A percentile compares a stretch with the other conserved stretches of the same genome.
These are phyloP conservation scores for Sarcophaga carnaria DNA, from an alignment of 2,888 invertebrate species.

Conservation along the genomic window DNA sequence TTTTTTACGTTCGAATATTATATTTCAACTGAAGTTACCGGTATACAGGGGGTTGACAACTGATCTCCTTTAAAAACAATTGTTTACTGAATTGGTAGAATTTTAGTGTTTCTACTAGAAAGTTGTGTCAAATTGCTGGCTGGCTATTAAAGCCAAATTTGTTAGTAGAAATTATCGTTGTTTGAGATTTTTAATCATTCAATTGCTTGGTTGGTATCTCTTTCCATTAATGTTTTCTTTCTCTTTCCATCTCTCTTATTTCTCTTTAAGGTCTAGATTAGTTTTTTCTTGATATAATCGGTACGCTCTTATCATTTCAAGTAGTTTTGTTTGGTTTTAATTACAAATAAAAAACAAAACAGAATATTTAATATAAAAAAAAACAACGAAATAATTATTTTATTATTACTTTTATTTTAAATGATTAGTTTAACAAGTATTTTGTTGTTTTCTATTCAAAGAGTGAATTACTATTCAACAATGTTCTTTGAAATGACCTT, in stretches of 20 bases:
- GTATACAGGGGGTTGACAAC: neutral
- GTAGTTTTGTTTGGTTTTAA: neutral
- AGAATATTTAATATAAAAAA: neutral
- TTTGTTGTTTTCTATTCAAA: neutral
- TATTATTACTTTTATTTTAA: neutral
- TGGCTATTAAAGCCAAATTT: slow-evolving; percentile 2
- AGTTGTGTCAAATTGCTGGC: neutral
- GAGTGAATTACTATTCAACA: neutral
- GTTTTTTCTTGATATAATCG: neutral
- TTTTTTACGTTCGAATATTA: slow-evolving; percentile 19
- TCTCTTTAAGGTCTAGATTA: neutral
- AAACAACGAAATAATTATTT: neutral
- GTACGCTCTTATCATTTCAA: neutral
- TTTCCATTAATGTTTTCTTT: too few relatives aligned
- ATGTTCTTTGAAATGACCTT: neutral
- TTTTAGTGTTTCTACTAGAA: neutral
- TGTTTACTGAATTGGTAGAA: slow-evolving; percentile 53
- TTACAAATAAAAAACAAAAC: neutral
- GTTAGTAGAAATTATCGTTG: neutral
- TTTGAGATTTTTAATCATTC: neutral
- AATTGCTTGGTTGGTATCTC: too few relatives aligned
- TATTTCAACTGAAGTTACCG: neutral
- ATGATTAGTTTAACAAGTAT: neutral
- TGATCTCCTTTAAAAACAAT: slow-evolving; percentile 25
- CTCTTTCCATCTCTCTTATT: neutral